Base-by-base conservation (phyloP, 2,113 vertebrate genomes). In the Anolis sagrei region DNA sequence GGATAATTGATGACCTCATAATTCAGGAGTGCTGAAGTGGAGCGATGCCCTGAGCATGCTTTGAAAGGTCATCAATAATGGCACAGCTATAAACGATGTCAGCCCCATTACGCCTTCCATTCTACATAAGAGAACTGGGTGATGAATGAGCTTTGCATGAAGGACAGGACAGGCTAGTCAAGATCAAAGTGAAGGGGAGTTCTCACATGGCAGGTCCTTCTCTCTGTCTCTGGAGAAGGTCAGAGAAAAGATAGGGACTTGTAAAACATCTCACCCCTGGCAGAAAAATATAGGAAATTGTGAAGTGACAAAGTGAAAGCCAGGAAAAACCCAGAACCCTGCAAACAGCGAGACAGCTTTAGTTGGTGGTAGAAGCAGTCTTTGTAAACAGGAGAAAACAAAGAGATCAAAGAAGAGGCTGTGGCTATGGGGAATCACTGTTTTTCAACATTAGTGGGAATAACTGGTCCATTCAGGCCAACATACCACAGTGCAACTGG, bases 1-100 rank as follows among this genome's bases (percentile, higher is more conserved):
- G 58, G 68, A 79, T 87, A 83, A 83, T 79, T 79, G 86, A 87
- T 87, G 81, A 83, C 58, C 84, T 86, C 70, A 73, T 79, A 74
- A 73, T 76, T 72, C 81, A 51, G 19, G 75, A 62, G 75, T 74
- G 68, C 49, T 87, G 86, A 81, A 83, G 81, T 66, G 44, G 68
- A 51, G 44, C 76, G 14, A 19, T 54, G 81, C 81, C 76, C 81
- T 32, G 68, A 74, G 81, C 44, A n/a, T 74, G 68, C 69, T 51
- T 39, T 32, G 86, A 66, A 83, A 79, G 81, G 69, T 75, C 81
- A 66, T 83, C 76, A 74, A 68, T 83, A 87, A 87, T 14, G 32
- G 25, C 25, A 4, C 58, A n/a, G 81, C 76, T 19, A 87, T 79
- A 74, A 83, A 79, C 44, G 81, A 87, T 79, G 76, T 73, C 68